phyloP scores from a whole-genome alignment of 2,113 vertebrate genomes.

The Notothenia rossii region DNA sequence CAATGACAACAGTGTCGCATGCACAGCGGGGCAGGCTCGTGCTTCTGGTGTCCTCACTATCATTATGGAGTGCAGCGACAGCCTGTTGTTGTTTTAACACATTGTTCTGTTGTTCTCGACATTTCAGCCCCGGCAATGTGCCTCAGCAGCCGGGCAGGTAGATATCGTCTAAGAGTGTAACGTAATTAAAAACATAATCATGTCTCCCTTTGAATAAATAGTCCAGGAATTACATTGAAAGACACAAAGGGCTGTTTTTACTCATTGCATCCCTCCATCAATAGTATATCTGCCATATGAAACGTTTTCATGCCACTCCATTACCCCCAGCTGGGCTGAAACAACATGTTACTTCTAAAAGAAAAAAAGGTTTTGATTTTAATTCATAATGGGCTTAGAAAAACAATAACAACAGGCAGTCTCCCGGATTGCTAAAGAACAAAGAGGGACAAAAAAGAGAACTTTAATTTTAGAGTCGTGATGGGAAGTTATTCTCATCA shows the following conservation, averaged over 20 bases:
- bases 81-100: slow-evolving; percentile 69
- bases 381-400: not conserved
- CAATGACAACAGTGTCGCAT: slow-evolving; percentile 60
- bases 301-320: slow-evolving; percentile 22
- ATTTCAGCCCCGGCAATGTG: not conserved
- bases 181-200: not conserved
- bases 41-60: slow-evolving; percentile 25
- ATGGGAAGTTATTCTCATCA: no score
- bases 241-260: not conserved
- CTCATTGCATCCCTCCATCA: slow-evolving; percentile 22
- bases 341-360: not conserved
- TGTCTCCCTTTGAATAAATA: not conserved
- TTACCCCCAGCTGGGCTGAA: not conserved
- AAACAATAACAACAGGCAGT: not conserved
- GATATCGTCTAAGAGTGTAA: not conserved
- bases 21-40: slow-evolving; percentile 20
- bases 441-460: not conserved
- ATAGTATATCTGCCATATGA: not conserved
- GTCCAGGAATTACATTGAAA: not conserved
- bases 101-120: slow-evolving; percentile 16
- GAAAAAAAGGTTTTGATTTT: not conserved
- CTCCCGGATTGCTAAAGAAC: not conserved
- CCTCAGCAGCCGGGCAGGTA: slow-evolving; percentile 19
- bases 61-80: slow-evolving; percentile 31
- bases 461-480: not conserved